Percentiles rank a stretch among this genome's conserved stretches.
Conservation (phyloP, 2,113 vertebrate genomes). For the Grus americana region DNA sequence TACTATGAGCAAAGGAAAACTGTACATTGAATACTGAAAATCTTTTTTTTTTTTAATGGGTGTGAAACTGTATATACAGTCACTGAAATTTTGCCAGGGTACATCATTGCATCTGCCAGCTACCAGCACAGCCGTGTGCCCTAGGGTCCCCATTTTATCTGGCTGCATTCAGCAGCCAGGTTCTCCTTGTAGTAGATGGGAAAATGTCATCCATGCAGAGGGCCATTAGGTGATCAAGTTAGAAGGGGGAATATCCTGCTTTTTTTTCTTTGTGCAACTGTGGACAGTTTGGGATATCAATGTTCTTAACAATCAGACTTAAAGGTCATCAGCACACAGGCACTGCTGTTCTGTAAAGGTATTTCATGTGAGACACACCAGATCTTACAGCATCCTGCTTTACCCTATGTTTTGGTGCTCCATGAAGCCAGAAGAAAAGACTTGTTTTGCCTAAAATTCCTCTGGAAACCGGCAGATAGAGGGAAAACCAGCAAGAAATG, state of each 20-base stretch:
- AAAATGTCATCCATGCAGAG: background rate
- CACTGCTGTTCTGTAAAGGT: background rate
- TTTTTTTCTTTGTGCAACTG: background rate
- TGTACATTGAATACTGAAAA: background rate
- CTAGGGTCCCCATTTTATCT: rapidly evolving
- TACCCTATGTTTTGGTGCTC: background rate
- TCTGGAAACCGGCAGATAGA: background rate
- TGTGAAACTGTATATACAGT: background rate
- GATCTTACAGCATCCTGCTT: background rate
- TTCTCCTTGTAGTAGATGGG: background rate
- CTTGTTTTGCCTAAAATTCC: background rate
- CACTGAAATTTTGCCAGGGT: background rate
- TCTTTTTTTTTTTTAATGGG: too few species aligned
- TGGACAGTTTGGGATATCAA: background rate
- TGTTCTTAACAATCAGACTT: background rate
- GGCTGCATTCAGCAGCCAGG: background rate
- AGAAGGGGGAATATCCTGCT: background rate
- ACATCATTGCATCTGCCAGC: background rate
- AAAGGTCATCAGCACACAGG: background rate
- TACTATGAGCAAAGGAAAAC: background rate
- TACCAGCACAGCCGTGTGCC: background rate
- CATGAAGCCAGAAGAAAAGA: background rate
- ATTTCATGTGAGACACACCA: background rate
- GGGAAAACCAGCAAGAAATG: background rate
- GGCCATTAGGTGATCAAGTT: background rate